Base-by-base conservation (phyloP, 2,113 vertebrate species). In the Martes martes region DNA sequence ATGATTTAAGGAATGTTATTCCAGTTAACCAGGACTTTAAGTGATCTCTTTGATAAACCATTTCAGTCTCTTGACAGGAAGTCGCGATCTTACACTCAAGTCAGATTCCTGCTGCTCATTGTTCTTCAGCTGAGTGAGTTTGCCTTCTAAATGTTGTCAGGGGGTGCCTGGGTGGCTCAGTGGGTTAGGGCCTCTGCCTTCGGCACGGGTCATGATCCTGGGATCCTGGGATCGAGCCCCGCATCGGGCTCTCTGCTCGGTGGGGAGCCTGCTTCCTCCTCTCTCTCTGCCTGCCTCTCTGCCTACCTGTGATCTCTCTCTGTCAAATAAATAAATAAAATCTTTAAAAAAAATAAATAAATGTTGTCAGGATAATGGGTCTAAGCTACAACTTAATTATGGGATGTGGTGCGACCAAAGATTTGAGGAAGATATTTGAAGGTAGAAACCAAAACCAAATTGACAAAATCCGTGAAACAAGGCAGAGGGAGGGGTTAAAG, bases 391-490 rank as follows among this genome's bases (percentile, higher is more conserved):
- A 50, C 9, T 31, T 7, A 45, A 45, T 9, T 42, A 14, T 52
- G 6, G 67, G 6, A 31, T 11, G 26, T 28, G 28, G 36, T n/a
- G 28, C 2, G 2, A 16, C 3, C 31, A 59, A 81, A 79, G 26
- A 88, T 59, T 1, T 39, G 57, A 50, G 31, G 19, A 59, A 80
- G 6, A 7, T 42, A 33, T 3, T 9, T 28, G 15, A 52, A 28
- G 7, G 33, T 10, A 42, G 26, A 69, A 73, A 33, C 24, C 26
- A n/a, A 65, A 81, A 33, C 52, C 45, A 61, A 47, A 55, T 2
- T 5, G 9, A 69, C 26, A 26, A 21, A n/a, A n/a, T 7, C 0
- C 31, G 9, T 21, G 7, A 19, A 69, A 47, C 0, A 11, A 16
- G 73, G 9, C 23, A n/a, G 8, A 10, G 33, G 24, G 7, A 15